Conservation (phyloP, 2,113 vertebrate species). For the Equus quagga region DNA sequence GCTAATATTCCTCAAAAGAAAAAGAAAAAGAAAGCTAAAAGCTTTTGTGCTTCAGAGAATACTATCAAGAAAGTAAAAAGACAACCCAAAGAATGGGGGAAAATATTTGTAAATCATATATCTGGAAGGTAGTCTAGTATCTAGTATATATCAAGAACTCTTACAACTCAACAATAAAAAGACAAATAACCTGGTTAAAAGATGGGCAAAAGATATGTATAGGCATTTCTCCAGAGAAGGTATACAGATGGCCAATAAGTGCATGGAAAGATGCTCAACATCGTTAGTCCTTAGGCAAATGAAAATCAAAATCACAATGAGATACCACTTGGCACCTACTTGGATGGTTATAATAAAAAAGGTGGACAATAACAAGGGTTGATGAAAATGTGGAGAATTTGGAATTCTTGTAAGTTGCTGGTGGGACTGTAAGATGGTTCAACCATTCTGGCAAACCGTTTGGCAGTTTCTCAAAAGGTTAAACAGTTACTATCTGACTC, state of each 20-base stretch:
- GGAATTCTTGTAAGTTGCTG: background rate
- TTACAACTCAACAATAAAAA: background rate
- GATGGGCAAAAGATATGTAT: background rate
- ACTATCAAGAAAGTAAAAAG: background rate
- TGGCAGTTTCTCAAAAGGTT: background rate
- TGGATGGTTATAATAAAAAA: background rate
- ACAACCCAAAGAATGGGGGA: background rate
- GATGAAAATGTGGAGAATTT: background rate
- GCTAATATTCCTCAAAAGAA: no score
- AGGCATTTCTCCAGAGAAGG: background rate
- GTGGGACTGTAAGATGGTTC: background rate
- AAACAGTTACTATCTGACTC: background rate
- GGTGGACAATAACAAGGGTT: background rate
- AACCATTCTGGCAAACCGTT: background rate
- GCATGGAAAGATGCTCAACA: background rate
- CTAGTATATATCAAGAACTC: background rate
- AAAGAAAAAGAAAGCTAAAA: background rate
- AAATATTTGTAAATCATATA: background rate
- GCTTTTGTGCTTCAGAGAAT: background rate
- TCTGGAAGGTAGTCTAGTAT: background rate
- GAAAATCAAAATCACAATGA: background rate
- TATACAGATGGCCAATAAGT: background rate
- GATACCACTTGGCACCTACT: background rate
- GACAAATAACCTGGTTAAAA: background rate
- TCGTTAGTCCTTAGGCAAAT: background rate